phyloP scores from a whole-genome alignment of 2,113 vertebrate genomes.

The Gallinago jamesoni region DNA sequence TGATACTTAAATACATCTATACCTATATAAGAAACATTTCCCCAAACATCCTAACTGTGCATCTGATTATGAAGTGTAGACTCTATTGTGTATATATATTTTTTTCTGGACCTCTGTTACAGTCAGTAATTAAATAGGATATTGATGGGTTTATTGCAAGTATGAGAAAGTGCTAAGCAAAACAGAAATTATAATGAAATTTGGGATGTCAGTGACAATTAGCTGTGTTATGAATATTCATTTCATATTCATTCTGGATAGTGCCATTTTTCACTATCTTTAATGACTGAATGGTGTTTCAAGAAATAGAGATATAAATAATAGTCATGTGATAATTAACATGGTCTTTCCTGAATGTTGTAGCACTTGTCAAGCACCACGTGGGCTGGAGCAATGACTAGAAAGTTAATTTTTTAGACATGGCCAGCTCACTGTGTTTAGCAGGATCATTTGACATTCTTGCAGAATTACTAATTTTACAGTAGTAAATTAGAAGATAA shows the following conservation, averaged over 20 bases:
- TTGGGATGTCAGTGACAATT: constrained; percentile 62
- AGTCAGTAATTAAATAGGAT: neutral
- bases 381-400: constrained; percentile 33
- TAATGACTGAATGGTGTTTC: constrained; percentile 43
- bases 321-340: constrained; percentile 57
- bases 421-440: constrained; percentile 8
- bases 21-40: neutral
- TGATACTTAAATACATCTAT: neutral
- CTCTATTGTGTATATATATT: neutral
- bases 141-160: constrained; percentile 13
- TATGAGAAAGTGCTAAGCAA: constrained; percentile 44
- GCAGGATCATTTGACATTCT: constrained; percentile 25
- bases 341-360: neutral
- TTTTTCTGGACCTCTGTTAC: neutral
- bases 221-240: constrained; percentile 57
- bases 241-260: constrained; percentile 39
- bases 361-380: constrained; percentile 38
- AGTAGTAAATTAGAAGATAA: neutral
- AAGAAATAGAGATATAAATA: constrained; percentile 55
- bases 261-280: constrained; percentile 45
- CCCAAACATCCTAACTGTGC: neutral
- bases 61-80: neutral
- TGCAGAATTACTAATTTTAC: constrained; percentile 26
- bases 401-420: constrained; percentile 45
- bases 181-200: constrained; percentile 69